Base-by-base conservation (phyloP, 2,113 vertebrate species). In the Leptosomus discolor region DNA sequence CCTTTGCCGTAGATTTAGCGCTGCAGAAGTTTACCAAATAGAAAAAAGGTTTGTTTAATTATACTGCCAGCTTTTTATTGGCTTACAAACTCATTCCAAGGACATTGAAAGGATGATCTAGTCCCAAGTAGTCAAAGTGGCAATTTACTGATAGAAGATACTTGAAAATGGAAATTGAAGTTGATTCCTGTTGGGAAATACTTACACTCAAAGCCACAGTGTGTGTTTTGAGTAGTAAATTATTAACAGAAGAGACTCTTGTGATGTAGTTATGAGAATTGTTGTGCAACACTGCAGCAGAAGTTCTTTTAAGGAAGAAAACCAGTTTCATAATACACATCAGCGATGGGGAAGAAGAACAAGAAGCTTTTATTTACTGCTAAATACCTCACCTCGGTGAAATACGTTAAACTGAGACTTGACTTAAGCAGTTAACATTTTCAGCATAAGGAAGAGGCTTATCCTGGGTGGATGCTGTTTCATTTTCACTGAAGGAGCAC, bases 171-270 rank as follows among this genome's bases (percentile, higher is more conserved):
- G 56, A 89, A 92, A 96, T 82, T 93, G 81, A 88, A 90, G 85
- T 77, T 79, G 74, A 34, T 92, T 95, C 36, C 81, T 92, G 45
- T 96, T 94, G 95, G 88, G 96, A 97, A 97, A 92, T 92, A 79
- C 88, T 96, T 83, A 37, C 8, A 14, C 58, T 96, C 22, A 77
- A 89, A 95, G 88, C 82, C 78, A 80, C 92, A 92, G 70, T 54
- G 86, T 41, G 12, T 95, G 71, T 94, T 96, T 95, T 50, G 82
- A 85, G 90, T 83, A 65, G 96, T 97, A 80, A 95, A 93, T 96
- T 95, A 95, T 97, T 97, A 95, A 97, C 90, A 97, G 92, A 95
- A 95, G 95, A 95, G 95, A 46, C 92, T 97, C 88, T 97, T 83
- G 69, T 17, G 78, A 73, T 80, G 82, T n/a, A 94, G 79, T 97